Base-by-base conservation (phyloP, 2,888 invertebrate genomes). In the Tiliacea aurago region DNA sequence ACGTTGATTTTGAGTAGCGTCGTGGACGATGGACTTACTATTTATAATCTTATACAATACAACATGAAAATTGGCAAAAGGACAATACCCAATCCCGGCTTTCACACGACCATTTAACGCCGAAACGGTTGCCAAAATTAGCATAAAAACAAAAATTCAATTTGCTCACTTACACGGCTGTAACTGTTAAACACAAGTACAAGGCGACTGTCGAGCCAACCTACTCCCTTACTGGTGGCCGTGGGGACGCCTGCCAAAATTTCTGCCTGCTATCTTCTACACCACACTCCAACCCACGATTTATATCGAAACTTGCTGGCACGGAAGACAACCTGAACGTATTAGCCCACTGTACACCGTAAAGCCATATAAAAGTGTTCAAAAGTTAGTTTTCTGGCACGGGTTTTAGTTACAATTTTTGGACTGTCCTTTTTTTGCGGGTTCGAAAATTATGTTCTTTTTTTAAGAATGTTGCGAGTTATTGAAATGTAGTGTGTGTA, bases 251-350 rank as follows among this genome's bases (percentile, higher is more conserved):
- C 79, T 86, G 87, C 87, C 87, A 86, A 87, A 80, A 84, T 82
- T 84, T 82, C 86, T 77, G 78, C 69, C 68, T 73, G 81, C 82
- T 86, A 86, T 86, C 86, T 86, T 63, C 73, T 80, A 75, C 77
- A 78, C 84, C 84, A 82, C 88, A 88, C 84, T 84, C 84, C 86
- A 76, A 83, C 78, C 75, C 58, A 85, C 87, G 90, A 90, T 90
- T 90, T 90, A 90, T 90, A 89, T 86, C 87, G 78, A 88, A 90
- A 90, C 88, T 90, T 90, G 90, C 86, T 90, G 91, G 91, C 91
- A 89, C 83, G 79, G 86, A 79, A 83, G 84, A 84, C 86, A 86
- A 87, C 89, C 88, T 78, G 80, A 80, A 81, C 86, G 86, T 85
- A 89, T 89, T 88, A 86, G 86, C 81, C 83, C 80, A 86, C 80